Evolutionary conservation across 2,113 vertebrate species (phyloP).

Genomic region (Solea solea): DNA sequence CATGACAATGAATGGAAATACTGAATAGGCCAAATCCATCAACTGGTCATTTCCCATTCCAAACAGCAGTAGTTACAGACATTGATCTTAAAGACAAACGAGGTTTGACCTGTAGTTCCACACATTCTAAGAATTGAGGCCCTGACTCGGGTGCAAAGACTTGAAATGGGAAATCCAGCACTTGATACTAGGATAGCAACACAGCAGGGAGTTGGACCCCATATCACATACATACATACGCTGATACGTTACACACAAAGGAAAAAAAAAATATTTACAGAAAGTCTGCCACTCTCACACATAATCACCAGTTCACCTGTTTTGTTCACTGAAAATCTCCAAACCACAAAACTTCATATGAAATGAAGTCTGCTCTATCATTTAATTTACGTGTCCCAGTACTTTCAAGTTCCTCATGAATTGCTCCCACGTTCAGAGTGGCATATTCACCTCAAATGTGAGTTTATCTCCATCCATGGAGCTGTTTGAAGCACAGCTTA

Average conservation of each 20-base stretch:
- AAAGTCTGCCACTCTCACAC: slow-evolving; percentile 16
- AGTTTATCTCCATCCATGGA: slow-evolving; percentile 2
- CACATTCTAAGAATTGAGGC: slow-evolving; percentile 23
- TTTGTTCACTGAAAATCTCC: slow-evolving; percentile 10
- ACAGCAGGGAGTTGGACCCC: slow-evolving; percentile 10
- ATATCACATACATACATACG: slow-evolving; percentile 31
- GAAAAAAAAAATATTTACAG: slow-evolving; percentile 53
- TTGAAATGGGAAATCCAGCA: slow-evolving; percentile 58
- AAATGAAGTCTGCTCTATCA: background rate
- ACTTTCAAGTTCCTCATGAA: background rate
- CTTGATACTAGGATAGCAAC: slow-evolving; percentile 48
- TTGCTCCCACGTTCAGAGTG: background rate
- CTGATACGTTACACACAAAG: slow-evolving; percentile 38
- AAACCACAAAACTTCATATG: background rate
- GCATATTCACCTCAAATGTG: background rate
- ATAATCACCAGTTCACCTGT: background rate
- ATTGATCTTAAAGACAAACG: slow-evolving; percentile 15
- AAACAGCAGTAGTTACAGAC: slow-evolving; percentile 34
- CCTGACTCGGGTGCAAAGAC: slow-evolving; percentile 44
- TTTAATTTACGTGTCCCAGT: background rate
- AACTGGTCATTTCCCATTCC: slow-evolving; percentile 11
- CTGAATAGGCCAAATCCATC: slow-evolving; percentile 1
- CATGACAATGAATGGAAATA: background rate
- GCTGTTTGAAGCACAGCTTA: background rate
- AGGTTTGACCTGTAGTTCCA: slow-evolving; percentile 36